Evolutionary conservation across 2,113 vertebrate genomes (phyloP).

Genomic region (Telmatochromis brichardi): DNA sequence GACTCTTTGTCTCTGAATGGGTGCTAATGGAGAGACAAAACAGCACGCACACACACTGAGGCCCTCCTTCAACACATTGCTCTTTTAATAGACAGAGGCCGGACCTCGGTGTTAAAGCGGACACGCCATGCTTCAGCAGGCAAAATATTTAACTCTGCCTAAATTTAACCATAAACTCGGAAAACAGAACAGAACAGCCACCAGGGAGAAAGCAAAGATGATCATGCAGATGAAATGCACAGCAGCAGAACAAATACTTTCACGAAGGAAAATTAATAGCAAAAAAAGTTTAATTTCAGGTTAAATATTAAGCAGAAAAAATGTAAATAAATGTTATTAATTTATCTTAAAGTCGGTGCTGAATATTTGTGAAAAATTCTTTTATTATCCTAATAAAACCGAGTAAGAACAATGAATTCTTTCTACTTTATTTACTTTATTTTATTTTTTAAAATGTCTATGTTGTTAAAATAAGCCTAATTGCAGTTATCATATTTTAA

Average conservation of each 20-base stretch:
- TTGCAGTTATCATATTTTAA: not conserved
- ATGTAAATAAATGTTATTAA: not conserved
- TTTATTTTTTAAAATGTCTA: not conserved
- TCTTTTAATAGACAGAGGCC: slow-evolving; percentile 43
- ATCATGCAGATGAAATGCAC: not conserved
- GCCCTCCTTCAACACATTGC: slow-evolving; percentile 34
- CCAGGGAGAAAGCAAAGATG: not conserved
- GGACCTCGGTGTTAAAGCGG: not conserved
- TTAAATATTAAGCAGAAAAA: not conserved
- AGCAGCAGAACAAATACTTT: not conserved
- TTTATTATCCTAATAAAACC: not conserved
- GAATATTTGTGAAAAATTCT: fast-evolving
- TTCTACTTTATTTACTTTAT: not conserved
- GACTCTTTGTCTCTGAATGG: slow-evolving; percentile 65
- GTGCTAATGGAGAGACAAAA: slow-evolving; percentile 65
- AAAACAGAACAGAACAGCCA: fast-evolving
- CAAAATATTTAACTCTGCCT: not conserved
- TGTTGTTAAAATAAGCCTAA: not conserved
- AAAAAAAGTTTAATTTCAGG: not conserved
- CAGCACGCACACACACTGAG: slow-evolving; percentile 24
- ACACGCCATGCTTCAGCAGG: not conserved
- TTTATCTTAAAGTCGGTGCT: not conserved
- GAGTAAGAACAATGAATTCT: not conserved
- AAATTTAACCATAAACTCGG: not conserved
- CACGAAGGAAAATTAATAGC: not conserved